Base-by-base conservation (phyloP, 1,140 invertebrate species). In the Euglossa dilemma region DNA sequence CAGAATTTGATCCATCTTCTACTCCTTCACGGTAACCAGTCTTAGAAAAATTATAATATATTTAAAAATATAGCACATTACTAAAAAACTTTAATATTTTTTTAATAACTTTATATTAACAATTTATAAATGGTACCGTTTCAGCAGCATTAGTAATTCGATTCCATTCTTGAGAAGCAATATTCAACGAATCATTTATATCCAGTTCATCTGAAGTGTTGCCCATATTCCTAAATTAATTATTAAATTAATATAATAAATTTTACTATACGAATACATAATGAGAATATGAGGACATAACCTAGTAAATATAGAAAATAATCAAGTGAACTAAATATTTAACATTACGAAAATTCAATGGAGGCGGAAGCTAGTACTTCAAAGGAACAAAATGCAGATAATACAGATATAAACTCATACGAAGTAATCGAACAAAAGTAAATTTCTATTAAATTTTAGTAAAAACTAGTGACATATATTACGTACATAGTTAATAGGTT, bases 11-110 rank as follows among this genome's bases (percentile, higher is more conserved):
- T 56, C 95, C 96, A 90, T 94, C 94, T 14, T 93, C 90, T 47
- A 95, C 85, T 16, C 96, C 96, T 90, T 96, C 95, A 73, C 93
- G 92, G 79, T 94, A 96, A 63, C 95, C 95, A 87, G 71, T 72
- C 85, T 87, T 64, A 23, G 59, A 80, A 75, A 87, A n/a, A 54
- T 56, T 16, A 56, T 59, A 78, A n/a, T 36, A 57, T 56, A 61
- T 43, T 61, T 74, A 64, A 79, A 63, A 80, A 45, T 25, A 43
- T 43, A n/a, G 12, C 52, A 12, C 1, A 61, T 67, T 23, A 66
- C 93, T 4, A 36, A 36, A 36, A 36, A 2, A 36, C 4, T 36
- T 2, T 1, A 36, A 73, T 16, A 85, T 47, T 64, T 57, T 45
- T 54, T 50, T 11, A 56, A 36, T 18, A 18, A 52, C 25, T 20